Evolutionary conservation across 1,140 invertebrate genomes (phyloP).

Genomic region (Drosophila nasuta): DNA sequence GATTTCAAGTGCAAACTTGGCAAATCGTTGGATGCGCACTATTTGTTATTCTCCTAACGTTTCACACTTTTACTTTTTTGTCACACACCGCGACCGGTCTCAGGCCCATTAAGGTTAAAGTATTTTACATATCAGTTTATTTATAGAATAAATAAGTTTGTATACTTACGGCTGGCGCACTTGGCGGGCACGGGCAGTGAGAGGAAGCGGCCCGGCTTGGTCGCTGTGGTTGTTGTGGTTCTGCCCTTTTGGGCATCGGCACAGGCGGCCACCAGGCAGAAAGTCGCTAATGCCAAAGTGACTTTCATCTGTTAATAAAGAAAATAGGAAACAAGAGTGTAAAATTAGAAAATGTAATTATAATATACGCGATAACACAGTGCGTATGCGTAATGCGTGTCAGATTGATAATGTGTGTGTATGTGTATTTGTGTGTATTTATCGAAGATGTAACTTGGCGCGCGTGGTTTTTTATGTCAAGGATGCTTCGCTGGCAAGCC

Average conservation of each 20-base stretch:
- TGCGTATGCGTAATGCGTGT: constrained; percentile 68
- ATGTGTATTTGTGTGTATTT: constrained; percentile 32
- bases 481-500: constrained; percentile 72
- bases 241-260: constrained; percentile 75
- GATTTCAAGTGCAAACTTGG: constrained; percentile 80
- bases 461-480: constrained; percentile 83
- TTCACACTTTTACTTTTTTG: constrained; percentile 75
- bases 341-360: constrained; percentile 5
- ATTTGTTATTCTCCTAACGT: constrained; percentile 66
- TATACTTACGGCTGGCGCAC: constrained; percentile 92
- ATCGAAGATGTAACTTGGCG: constrained; percentile 72
- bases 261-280: constrained; percentile 81
- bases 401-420: constrained; percentile 46
- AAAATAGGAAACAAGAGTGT: constrained; percentile 22
- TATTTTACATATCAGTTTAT: constrained; percentile 16
- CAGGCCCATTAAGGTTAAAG: constrained; percentile 19
- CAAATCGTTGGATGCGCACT: constrained; percentile 31
- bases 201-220: constrained; percentile 89
- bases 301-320: constrained; percentile 80
- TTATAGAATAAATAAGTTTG: background rate
- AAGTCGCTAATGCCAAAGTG: constrained; percentile 83
- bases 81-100: constrained; percentile 11
- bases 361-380: background rate
- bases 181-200: constrained; percentile 91
- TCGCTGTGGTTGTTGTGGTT: constrained; percentile 82